Evolutionary conservation across 1,140 invertebrate genomes (phyloP).

Genomic region (Bombus consobrinus): DNA sequence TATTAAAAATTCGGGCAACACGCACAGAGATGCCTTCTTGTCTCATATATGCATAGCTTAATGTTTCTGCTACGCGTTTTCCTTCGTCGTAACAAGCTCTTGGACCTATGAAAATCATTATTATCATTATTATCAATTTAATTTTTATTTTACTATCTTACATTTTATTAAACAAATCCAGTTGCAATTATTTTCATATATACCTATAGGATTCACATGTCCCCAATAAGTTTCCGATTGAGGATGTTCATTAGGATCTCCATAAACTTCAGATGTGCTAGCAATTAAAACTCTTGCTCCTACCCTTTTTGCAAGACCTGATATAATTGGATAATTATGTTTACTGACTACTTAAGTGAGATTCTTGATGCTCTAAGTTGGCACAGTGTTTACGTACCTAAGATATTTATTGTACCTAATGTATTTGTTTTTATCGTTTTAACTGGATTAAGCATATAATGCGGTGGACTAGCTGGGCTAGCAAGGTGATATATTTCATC

Average conservation of each 20-base stretch:
- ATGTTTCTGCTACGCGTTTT: conserved; percentile 97
- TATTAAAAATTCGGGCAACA: conserved; percentile 99
- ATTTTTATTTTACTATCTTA: background rate
- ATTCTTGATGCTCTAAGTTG: background rate
- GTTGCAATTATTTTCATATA: conserved; percentile 15
- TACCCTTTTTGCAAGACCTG: conserved; percentile 95
- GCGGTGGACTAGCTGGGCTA: conserved; percentile 98
- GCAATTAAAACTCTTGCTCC: conserved; percentile 97
- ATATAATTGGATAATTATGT: conserved; percentile 52
- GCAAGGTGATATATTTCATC: conserved; percentile 99
- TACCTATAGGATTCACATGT: conserved; percentile 99
- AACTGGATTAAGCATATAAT: conserved; percentile 99
- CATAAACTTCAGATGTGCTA: conserved; percentile 99
- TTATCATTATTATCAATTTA: too few species aligned
- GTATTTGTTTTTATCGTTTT: conserved; percentile 99
- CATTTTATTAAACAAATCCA: background rate
- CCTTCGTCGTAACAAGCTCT: conserved; percentile 99
- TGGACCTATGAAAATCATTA: conserved; percentile 85
- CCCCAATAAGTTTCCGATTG: conserved; percentile 99
- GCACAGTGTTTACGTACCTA: conserved; percentile 86
- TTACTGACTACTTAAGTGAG: background rate
- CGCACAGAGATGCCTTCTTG: conserved; percentile 97
- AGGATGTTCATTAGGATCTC: conserved; percentile 98
- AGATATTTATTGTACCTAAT: conserved; percentile 99
- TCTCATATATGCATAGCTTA: conserved; percentile 98